A percentile compares a stretch with the other conserved stretches of the same genome.
Evolutionary conservation across 2,113 vertebrate genomes (phyloP).

Genomic region (Archocentrus centrarchus): DNA sequence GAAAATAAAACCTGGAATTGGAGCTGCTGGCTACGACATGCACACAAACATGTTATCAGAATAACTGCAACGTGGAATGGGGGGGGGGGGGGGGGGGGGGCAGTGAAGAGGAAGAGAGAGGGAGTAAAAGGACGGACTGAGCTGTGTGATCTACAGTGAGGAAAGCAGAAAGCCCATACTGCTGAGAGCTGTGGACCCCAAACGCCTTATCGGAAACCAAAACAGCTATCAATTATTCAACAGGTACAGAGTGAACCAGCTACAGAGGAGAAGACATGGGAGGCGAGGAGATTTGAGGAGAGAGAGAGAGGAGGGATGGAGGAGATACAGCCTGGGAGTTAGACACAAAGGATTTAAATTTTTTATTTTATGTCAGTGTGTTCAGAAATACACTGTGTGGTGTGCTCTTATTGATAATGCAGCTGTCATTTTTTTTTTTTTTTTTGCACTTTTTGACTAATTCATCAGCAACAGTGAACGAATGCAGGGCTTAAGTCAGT

Average conservation of each 20-base stretch:
- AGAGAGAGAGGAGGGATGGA: conserved; percentile 21
- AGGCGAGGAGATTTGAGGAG: conserved; percentile 58
- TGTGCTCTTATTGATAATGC: conserved; percentile 4
- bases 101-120: conserved; percentile 2
- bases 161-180: conserved; percentile 51
- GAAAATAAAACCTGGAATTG: conserved; percentile 15
- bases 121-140: conserved; percentile 33
- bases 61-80: conserved; percentile 27
- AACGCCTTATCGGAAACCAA: conserved; percentile 73
- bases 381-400: conserved; percentile 11
- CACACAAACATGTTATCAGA: conserved; percentile 14
- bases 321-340: conserved; percentile 34
- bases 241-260: conserved; percentile 72
- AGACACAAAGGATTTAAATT: conserved; percentile 40
- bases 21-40: neutral
- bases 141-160: conserved; percentile 55
- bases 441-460: neutral
- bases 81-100: neutral
- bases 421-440: neutral
- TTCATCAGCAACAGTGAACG: conserved; percentile 1
- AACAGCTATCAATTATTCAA: conserved; percentile 80
- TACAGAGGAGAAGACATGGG: conserved; percentile 65
- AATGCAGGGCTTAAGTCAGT: neutral
- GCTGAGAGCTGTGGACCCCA: conserved; percentile 66
- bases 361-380: conserved; percentile 5